Conservation (phyloP, 2,113 vertebrate genomes). For the Brachirus orientalis region DNA sequence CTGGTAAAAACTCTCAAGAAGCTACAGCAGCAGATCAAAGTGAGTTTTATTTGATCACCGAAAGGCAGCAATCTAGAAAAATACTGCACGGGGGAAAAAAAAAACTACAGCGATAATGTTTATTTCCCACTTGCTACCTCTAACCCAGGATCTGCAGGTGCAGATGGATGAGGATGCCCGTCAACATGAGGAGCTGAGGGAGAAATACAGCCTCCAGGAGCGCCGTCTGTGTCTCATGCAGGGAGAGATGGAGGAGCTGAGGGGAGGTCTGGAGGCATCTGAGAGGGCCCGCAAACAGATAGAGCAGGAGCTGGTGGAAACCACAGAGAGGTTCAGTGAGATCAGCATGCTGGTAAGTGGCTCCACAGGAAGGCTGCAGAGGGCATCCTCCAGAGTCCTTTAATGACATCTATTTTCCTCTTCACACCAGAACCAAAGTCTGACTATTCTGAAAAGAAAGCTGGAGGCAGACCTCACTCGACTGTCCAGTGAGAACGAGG, state of each 20-base stretch:
- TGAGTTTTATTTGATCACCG: constrained; percentile 4
- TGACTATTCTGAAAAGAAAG: constrained; percentile 78
- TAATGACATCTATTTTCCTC: not conserved
- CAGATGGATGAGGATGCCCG: constrained; percentile 78
- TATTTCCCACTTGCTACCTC: not conserved
- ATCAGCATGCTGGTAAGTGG: constrained; percentile 65
- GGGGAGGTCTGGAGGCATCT: constrained; percentile 72
- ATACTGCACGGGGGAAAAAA: not conserved
- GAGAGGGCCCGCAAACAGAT: constrained; percentile 70
- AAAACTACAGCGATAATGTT: not conserved
- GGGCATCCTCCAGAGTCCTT: not conserved
- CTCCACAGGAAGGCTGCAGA: not conserved
- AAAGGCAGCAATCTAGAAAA: not conserved
- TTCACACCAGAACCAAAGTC: constrained; percentile 74
- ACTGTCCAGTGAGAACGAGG: constrained; percentile 77
- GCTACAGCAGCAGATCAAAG: constrained; percentile 81
- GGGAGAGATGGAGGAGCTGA: constrained; percentile 73
- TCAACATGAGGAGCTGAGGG: constrained; percentile 76
- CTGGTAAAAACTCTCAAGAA: constrained; percentile 79
- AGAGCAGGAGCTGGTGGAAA: constrained; percentile 79
- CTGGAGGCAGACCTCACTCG: constrained; percentile 77
- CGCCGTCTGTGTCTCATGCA: constrained; percentile 69
- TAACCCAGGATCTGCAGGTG: constrained; percentile 72
- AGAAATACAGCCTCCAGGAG: constrained; percentile 82
- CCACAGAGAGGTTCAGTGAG: constrained; percentile 73